Conservation (phyloP, 2,888 invertebrate species). For the Strigamia crassipes region DNA sequence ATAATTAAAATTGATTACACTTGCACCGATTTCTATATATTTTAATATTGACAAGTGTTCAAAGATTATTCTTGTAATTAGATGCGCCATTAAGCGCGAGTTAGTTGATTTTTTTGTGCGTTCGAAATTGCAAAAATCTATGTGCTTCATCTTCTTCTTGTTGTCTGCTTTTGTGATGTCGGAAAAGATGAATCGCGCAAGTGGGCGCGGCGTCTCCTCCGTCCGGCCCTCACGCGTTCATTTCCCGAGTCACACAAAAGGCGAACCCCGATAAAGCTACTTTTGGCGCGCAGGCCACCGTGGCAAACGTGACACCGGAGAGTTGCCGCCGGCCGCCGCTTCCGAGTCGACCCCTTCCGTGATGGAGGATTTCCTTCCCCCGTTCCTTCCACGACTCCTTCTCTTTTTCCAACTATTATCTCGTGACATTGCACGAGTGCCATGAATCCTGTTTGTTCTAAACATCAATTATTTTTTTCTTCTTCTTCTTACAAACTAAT, state of each 20-base stretch:
- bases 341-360: not conserved
- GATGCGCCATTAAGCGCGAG: no score
- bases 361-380: constrained; percentile 4
- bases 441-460: not conserved
- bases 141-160: not conserved
- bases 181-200: not conserved
- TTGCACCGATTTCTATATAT: no score
- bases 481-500: no score
- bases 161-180: not conserved
- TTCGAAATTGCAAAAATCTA: not conserved
- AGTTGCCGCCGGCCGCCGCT: not conserved
- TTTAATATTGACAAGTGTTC: no score
- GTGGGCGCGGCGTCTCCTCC: not conserved
- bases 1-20: not conserved
- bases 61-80: no score
- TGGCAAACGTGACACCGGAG: not conserved
- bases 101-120: not conserved
- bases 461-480: not conserved
- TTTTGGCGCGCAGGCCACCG: not conserved
- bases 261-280: not conserved
- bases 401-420: not conserved
- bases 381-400: not conserved
- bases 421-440: not conserved
- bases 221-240: not conserved
- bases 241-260: not conserved